Base-by-base conservation (phyloP, 2,888 invertebrate genomes). In the Neocrepidodera transversa region DNA sequence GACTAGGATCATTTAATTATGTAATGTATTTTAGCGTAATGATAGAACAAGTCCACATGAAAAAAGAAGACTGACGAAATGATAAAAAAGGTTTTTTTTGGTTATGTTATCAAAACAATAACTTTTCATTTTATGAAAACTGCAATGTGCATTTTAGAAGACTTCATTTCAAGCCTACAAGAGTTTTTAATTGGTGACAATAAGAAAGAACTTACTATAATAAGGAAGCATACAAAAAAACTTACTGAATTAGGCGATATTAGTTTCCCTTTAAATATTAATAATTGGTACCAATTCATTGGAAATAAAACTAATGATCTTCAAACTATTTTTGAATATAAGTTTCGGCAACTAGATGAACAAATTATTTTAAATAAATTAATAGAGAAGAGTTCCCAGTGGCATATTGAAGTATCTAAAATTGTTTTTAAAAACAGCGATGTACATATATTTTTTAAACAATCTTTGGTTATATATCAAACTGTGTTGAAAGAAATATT, bases 221-320 rank as follows among this genome's bases (percentile, higher is more conserved):
- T 89, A 30, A 86, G 86, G 76, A 82, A 82, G 70, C 87, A 89
- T 70, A 81, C 77, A 1, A 84, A 84, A 64, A 83, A 85, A 65
- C 76, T 88, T 4, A 73, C 79, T 53, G 73, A 74, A 30, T 76
- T 81, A 38, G 90, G 90, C 6, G 91, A 91, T 63, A 77, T 88
- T 2, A 87, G 86, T 79, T 87, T 89, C 76, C 84, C 86, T 7
- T 76, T 81, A 56, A 81, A 80, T 45, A 69, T 82, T 16, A 79
- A 82, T 68, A 83, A 84, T 50, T 90, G 90, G 90, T 78, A 81
- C 53, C 79, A 78, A 62, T 76, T 79, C 63, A 69, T 81, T 49
- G 67, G 70, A 56, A 10, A 11, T 26, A 47, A 20, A 59, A 45
- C 48, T 17, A 30, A 45, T 17, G 18, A 60, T 17, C 26, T 42